Conservation (phyloP, 1,140 invertebrate genomes). For the Orchesella cincta region DNA sequence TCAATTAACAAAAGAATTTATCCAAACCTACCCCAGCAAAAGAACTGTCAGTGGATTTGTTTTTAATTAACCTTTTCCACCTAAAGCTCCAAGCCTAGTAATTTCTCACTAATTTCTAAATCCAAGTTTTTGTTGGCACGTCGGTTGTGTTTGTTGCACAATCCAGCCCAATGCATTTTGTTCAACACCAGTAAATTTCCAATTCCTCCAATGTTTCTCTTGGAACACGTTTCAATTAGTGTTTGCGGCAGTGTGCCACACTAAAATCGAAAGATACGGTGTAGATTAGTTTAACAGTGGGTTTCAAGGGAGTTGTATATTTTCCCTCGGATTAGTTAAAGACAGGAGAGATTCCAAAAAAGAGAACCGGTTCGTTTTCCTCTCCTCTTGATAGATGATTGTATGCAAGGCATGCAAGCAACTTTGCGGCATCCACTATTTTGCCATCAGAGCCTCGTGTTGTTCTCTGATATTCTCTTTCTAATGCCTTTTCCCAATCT, state of each 20-base stretch:
- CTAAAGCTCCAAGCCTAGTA: too few relatives aligned
- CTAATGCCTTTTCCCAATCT: not conserved
- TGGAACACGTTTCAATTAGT: conserved; percentile 23
- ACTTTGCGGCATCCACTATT: not conserved
- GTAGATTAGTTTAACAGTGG: not conserved
- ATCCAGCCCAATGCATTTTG: too few relatives aligned
- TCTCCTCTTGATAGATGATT: not conserved
- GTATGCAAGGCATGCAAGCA: conserved; percentile 6
- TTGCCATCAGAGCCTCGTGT: too few relatives aligned
- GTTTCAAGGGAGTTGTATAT: conserved; percentile 19
- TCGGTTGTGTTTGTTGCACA: too few relatives aligned
- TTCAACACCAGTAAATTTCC: not conserved
- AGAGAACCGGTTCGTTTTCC: conserved; percentile 11
- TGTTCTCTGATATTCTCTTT: not conserved
- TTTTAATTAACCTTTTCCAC: too few relatives aligned
- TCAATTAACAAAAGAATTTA: too few relatives aligned
- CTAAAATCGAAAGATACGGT: not conserved
- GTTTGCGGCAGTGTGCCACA: not conserved
- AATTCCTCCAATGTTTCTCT: not conserved
- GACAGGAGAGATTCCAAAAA: conserved; percentile 32
- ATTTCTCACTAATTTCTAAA: too few relatives aligned
- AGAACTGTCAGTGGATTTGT: too few relatives aligned
- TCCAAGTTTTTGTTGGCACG: too few relatives aligned
- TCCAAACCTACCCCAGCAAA: too few relatives aligned
- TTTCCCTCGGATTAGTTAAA: conserved; percentile 19